Base-by-base conservation (phyloP, 92 coral and sea anemone species). In the Phenganax subtilis region DNA sequence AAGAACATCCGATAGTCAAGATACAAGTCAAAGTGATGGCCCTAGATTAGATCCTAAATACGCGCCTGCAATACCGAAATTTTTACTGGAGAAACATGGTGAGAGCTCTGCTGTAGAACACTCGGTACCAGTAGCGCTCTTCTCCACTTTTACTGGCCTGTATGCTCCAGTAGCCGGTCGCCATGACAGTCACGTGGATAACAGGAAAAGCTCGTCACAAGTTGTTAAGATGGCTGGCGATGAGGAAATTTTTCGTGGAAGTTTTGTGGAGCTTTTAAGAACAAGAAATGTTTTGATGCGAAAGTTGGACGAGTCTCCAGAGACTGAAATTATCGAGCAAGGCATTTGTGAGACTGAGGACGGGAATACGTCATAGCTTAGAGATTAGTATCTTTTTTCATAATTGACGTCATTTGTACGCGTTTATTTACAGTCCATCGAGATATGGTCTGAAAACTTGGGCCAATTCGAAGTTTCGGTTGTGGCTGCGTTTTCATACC, bases 221-320 rank as follows among this genome's bases (percentile, higher is more conserved):
- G 44, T 79, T 14, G 5, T 79, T n/a, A 54, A 64, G 7, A 60
- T 17, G 17, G 74, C 83, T 12, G 74, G 17, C 17, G 74, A 79
- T 73, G 57, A 79, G 12, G 73, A 79, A 27, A 52, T 79, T 12
- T 79, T 79, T 64, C 83, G 83, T 12, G 83, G 47, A 51, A 79
- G 83, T 79, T 79, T 79, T 79, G 74, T 79, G 9, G 83, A 79
- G 61, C 65, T 79, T 62, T 79, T 79, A 51, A 79, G 51, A 51
- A 79, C 83, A 59, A 79, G 74, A 15, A 65, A 79, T 25, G 1
- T 79, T n/a, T 54, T 79, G 51, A 64, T 64, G 74, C n/a, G 54
- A 51, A 60, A 56, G 15, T 51, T 79, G 29, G 83, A 63, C 2
- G 74, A 67, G 9, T 79, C 83, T 15, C 83, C 83, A 20, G 83